Evolutionary conservation across 2,797 vertebrate genomes (phyloP).

Genomic region (Semotilus atromaculatus): DNA sequence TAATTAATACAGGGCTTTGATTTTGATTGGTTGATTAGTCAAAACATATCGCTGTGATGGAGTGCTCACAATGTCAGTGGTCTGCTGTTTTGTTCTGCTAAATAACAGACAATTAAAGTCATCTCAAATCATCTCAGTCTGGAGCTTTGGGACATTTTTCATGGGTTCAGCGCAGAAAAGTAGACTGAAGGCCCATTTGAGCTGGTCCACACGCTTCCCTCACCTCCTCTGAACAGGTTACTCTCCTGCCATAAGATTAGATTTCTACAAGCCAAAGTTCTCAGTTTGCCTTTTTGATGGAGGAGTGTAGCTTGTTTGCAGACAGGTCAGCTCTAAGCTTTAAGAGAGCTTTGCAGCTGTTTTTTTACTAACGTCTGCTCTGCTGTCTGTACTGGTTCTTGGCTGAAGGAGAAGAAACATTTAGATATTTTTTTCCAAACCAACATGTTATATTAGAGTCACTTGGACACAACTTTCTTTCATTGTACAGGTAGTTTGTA

Average conservation of each 20-base stretch:
- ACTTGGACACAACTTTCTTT: not conserved
- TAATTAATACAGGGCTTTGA: not conserved
- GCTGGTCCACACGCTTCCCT: constrained; percentile 31
- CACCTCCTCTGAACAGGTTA: constrained; percentile 46
- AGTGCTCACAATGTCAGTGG: not conserved
- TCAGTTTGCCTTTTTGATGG: constrained; percentile 29
- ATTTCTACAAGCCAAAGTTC: constrained; percentile 38
- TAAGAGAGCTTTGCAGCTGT: constrained; percentile 15
- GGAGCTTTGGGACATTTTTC: constrained; percentile 1
- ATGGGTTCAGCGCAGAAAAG: constrained; percentile 39
- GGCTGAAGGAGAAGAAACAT: too few species aligned
- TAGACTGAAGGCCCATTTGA: constrained; percentile 22
- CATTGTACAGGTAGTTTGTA: not conserved
- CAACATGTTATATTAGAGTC: not conserved
- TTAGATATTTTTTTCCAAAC: not conserved
- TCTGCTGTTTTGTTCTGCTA: constrained; percentile 17
- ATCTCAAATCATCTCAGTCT: constrained; percentile 35
- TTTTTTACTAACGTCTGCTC: constrained; percentile 1
- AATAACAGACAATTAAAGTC: constrained; percentile 44
- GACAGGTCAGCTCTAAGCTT: not conserved
- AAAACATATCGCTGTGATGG: not conserved
- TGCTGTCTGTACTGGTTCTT: not conserved
- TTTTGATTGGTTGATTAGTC: constrained; percentile 5
- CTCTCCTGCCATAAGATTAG: constrained; percentile 45
- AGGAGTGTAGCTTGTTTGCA: not conserved